Conservation (phyloP, 2,113 vertebrate genomes). For the Hippocampus abdominalis region DNA sequence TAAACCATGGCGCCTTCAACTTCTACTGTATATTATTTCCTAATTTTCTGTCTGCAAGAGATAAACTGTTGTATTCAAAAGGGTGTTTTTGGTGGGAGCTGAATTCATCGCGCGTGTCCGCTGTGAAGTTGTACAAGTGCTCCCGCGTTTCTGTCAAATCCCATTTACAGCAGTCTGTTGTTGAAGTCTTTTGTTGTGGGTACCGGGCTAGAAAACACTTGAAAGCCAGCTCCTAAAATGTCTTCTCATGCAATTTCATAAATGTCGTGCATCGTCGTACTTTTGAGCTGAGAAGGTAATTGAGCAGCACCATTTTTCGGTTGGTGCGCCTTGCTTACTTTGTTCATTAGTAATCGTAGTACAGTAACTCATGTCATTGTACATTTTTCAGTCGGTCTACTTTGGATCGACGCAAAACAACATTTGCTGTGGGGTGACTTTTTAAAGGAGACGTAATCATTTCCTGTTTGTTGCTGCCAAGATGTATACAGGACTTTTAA, state of each 20-base stretch:
- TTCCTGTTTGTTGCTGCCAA: constrained; percentile 12
- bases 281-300: constrained; percentile 16
- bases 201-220: constrained; percentile 13
- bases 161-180: constrained; percentile 3
- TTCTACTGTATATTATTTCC: constrained; percentile 58
- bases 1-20: constrained; percentile 70
- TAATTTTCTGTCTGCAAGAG: constrained; percentile 32
- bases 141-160: constrained; percentile 1
- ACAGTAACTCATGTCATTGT: constrained; percentile 6
- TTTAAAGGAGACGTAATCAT: constrained; percentile 6
- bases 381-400: constrained; percentile 11
- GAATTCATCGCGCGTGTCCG: constrained; percentile 14
- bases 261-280: constrained; percentile 9
- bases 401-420: constrained; percentile 1
- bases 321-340: constrained; percentile 32
- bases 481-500: not conserved
- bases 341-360: constrained; percentile 16
- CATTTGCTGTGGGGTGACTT: constrained; percentile 9
- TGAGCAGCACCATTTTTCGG: constrained; percentile 21
- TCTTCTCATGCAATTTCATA: constrained; percentile 23
- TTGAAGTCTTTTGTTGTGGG: constrained; percentile 20
- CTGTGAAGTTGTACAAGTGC: not conserved
- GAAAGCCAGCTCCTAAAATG: constrained; percentile 24
- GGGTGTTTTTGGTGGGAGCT: constrained; percentile 26
- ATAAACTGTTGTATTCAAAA: constrained; percentile 25